These are phyloP conservation scores for Contarinia nasturtii DNA, from an alignment of 1,140 invertebrate genomes.

Conservation along the genomic window DNA sequence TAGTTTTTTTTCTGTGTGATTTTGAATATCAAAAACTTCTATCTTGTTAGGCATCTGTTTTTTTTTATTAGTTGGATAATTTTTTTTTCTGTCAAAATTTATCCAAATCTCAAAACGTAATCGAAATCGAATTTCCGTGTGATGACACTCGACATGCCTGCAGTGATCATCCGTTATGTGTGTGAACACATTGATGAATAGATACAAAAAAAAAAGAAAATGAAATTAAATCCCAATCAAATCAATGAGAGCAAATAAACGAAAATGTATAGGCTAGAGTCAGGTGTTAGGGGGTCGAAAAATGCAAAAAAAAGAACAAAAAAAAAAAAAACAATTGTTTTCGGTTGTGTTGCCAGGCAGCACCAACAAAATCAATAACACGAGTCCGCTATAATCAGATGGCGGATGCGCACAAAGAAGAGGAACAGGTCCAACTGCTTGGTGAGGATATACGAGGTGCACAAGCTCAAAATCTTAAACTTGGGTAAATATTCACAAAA, in stretches of 20 bases:
- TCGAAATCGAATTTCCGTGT: no score
- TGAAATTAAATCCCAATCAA: neutral
- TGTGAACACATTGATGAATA: neutral
- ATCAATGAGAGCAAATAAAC: neutral
- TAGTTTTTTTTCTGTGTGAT: neutral
- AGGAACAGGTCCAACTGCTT: conserved; percentile 83
- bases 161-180: no score
- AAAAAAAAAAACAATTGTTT: neutral
- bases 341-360: conserved; percentile 21
- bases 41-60: no score
- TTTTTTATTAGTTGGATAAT: no score
- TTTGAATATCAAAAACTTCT: no score
- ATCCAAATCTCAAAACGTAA: no score
- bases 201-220: neutral
- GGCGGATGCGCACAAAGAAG: conserved; percentile 76
- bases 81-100: no score
- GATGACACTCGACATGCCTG: no score
- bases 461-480: conserved; percentile 77
- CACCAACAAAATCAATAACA: conserved; percentile 19
- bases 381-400: conserved; percentile 37
- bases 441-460: conserved; percentile 87
- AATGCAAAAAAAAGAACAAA: neutral
- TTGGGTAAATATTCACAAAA: conserved; percentile 49
- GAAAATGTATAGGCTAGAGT: neutral
- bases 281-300: neutral